Percentiles rank a stretch among this genome's conserved stretches.
Evolutionary conservation across 2,113 vertebrate genomes (phyloP).

Genomic region (Nibea albiflora): DNA sequence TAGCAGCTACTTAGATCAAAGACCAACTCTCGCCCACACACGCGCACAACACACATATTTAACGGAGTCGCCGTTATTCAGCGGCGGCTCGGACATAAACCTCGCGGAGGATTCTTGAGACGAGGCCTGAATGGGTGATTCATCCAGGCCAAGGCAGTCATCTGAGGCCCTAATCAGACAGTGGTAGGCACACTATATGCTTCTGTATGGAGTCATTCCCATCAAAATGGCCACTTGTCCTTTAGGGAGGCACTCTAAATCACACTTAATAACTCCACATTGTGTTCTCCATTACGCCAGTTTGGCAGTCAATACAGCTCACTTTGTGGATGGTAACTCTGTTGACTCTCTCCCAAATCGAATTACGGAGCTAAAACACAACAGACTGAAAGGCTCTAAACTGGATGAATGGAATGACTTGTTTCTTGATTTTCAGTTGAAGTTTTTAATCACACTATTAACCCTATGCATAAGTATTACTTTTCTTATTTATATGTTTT

Average conservation of each 20-base stretch:
- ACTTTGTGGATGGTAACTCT: conserved; percentile 55
- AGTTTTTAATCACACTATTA: conserved; percentile 48
- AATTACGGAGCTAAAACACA: conserved; percentile 49
- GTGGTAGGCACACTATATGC: conserved; percentile 48
- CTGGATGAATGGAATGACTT: conserved; percentile 42
- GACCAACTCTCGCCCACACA: conserved; percentile 61
- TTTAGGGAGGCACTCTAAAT: conserved; percentile 69
- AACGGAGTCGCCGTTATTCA: conserved; percentile 57
- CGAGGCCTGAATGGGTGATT: conserved; percentile 56
- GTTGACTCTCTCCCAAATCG: conserved; percentile 61
- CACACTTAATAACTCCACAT: conserved; percentile 70
- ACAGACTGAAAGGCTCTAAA: conserved; percentile 35
- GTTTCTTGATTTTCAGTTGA: conserved; percentile 35
- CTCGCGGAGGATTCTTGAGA: conserved; percentile 46
- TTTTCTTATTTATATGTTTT: conserved; percentile 52
- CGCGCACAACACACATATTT: conserved; percentile 38
- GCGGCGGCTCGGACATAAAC: conserved; percentile 46
- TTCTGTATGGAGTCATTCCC: conserved; percentile 54
- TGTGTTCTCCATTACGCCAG: conserved; percentile 67
- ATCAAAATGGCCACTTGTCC: conserved; percentile 75
- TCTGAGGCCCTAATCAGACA: conserved; percentile 64
- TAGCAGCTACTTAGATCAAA: conserved; percentile 62
- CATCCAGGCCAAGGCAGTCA: conserved; percentile 39
- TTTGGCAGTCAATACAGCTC: conserved; percentile 65
- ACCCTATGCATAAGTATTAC: conserved; percentile 53